Base-by-base conservation (phyloP, 2,797 vertebrate species). In the Xiphorhynchus erythropygius region DNA sequence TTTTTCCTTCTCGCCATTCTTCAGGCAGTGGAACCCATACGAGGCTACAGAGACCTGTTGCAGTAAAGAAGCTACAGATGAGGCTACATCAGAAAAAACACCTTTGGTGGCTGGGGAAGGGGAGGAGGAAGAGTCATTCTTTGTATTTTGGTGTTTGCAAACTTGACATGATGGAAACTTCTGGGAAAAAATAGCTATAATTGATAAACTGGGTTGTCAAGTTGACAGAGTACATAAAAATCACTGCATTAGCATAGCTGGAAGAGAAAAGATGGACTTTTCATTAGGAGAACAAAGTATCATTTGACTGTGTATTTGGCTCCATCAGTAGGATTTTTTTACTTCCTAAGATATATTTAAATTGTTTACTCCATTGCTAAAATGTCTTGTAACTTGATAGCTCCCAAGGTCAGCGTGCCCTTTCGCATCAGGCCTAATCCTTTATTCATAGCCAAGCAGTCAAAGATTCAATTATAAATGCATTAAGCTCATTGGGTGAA, bases 401-500 rank as follows among this genome's bases (percentile, higher is more conserved):
- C 53, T 95, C 64, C 94, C 93, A 96, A 97, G 95, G 96, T 96
- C 91, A 71, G 3, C 8, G 9, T 96, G 87, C 41, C 94, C 77
- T 89, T 93, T 89, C 84, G 12, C 79, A 56, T 89, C 86, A 90
- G 37, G 24, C n/a, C 78, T 87, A 75, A 91, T 96, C 60, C 92
- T 88, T 93, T 82, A 59, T 86, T 93, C 93, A 73, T 65, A 84
- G 85, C 68, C 84, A 87, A 74, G 65, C 69, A 94, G 80, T 32
- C 78, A 63, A 18, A 78, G 64, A 93, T 91, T 89, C 92, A 84
- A 94, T 97, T 97, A 97, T 79, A 95, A 96, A 95, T 95, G 84
- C 91, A 95, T 96, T 95, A 93, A 82, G 89, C 67, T 46, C 19
- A 71, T 59, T 94, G 91, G 44, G 44, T 85, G 62, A 96, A 68